Evolutionary conservation across 2,888 invertebrate species (phyloP), one percentile per base, ranked within the genome.

Genomic region (Agrotis puta): DNA sequence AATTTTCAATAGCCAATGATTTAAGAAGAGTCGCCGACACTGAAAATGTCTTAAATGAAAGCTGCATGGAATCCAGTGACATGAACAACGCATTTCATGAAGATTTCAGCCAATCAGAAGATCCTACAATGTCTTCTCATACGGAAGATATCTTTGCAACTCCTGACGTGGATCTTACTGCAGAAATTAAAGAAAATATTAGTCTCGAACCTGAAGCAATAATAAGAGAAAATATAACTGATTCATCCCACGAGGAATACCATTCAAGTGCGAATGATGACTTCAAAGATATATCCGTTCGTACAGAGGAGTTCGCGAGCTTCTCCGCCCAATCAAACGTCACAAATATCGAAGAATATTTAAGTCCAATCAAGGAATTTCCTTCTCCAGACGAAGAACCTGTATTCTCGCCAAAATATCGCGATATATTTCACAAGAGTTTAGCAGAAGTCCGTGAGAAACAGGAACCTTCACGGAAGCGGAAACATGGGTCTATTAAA

Each of bases 31-130:
- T 22, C 1, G 22, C 22, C 2, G 65, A 56, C 1, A 51, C 7
- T 9, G 80, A 77, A 11, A 65, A 66, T 9, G 43, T 51, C 4
- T 62, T 76, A 2, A 77, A 81, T 18, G 87, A 85, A 79, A 91
- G 90, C 57, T 84, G 84, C 45, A 24, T 90, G 20, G 86, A 89
- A n/a, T 68, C 82, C 4, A 87, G 87, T 22, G 87, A 88, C 27
- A 90, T 95, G 92, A 94, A 95, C 67, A 92, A 91, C 9, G 95
- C 94, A 0, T 95, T 95, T 59, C 86, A 94, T 0, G 91, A 90
- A 75, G 89, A 89, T n/a, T 73, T 81, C 1, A 82, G 79, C 16
- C 75, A 77, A 16, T 64, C 71, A 9, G 83, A 82, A 4, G 81
- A 83, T 9, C 61, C 63, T 5, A 75, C 73, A 2, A 77, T 82